Conservation (phyloP, 2,113 vertebrate species). For the Phodopus roborovskii region DNA sequence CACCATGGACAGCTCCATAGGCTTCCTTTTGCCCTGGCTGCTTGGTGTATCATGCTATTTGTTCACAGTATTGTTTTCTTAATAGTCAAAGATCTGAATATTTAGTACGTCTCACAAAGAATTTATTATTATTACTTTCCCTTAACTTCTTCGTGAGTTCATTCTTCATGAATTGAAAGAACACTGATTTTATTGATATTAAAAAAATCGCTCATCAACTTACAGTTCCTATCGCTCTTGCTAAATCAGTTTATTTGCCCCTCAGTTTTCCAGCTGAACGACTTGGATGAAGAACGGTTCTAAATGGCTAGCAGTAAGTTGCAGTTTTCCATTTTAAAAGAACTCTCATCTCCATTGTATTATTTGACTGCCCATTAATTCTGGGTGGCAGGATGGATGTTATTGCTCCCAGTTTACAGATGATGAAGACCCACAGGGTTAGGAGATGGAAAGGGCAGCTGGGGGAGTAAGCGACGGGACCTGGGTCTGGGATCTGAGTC, state of each 20-base stretch:
- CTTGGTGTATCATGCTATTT: background rate
- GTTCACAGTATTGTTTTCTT: background rate
- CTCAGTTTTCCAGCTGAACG: conserved; percentile 28
- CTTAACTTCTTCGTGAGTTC: background rate
- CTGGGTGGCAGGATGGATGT: background rate
- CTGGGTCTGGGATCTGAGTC: conserved; percentile 3
- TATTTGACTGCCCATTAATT: background rate
- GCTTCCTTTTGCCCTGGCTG: background rate
- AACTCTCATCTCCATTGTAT: background rate
- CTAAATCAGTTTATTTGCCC: background rate
- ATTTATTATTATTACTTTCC: conserved; percentile 5
- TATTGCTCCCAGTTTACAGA: conserved; percentile 57
- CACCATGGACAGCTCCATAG: background rate
- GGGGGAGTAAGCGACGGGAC: background rate
- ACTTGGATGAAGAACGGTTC: conserved; percentile 5
- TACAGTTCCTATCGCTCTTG: conserved; percentile 1
- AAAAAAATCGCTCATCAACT: conserved; percentile 27
- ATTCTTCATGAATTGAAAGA: conserved; percentile 11
- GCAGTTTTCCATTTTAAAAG: conserved; percentile 34
- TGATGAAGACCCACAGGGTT: background rate
- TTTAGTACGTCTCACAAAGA: background rate
- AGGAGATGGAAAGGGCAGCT: background rate
- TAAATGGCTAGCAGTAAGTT: background rate
- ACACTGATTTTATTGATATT: conserved; percentile 25
- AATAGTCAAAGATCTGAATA: conserved; percentile 32